Conservation (phyloP, 2,797 vertebrate genomes). For the Enteromius trimaculatus region DNA sequence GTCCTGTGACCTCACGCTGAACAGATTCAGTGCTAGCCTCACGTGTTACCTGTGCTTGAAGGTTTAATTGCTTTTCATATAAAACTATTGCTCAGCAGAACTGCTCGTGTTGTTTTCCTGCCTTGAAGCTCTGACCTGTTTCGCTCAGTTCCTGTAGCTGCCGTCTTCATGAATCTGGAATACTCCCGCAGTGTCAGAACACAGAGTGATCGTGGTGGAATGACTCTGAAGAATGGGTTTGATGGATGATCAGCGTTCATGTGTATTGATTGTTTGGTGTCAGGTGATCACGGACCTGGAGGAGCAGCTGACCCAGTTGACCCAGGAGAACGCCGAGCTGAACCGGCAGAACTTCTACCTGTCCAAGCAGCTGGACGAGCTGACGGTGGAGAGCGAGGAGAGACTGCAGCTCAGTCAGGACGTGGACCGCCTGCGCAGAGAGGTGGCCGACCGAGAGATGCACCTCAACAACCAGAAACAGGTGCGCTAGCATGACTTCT, state of each 20-base stretch:
- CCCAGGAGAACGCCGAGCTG: conserved; percentile 95
- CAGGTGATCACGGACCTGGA: conserved; percentile 98
- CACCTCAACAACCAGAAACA: conserved; percentile 99
- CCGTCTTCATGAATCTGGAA: background rate
- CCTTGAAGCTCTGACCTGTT: no score
- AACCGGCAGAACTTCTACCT: conserved; percentile 99
- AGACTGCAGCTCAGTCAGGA: conserved; percentile 91
- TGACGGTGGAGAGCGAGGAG: conserved; percentile 90
- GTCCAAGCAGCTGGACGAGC: conserved; percentile 96
- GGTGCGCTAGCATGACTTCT: conserved; percentile 67
- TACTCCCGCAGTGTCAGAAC: background rate
- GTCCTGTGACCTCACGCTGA: background rate
- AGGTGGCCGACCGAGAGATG: conserved; percentile 97
- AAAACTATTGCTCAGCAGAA: background rate
- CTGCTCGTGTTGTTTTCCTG: no score
- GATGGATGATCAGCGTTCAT: background rate
- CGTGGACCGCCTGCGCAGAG: conserved; percentile 92
- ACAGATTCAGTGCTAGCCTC: background rate
- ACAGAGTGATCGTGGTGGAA: background rate
- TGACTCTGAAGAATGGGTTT: background rate
- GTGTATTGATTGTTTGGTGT: background rate
- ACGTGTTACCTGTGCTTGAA: conserved; percentile 73
- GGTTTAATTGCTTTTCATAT: conserved; percentile 60
- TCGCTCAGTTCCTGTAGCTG: no score
- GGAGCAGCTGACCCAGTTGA: conserved; percentile 96